Evolutionary conservation across 1,140 invertebrate genomes (phyloP), one percentile per base, ranked within the genome.

Genomic region (Theocolax elegans): DNA sequence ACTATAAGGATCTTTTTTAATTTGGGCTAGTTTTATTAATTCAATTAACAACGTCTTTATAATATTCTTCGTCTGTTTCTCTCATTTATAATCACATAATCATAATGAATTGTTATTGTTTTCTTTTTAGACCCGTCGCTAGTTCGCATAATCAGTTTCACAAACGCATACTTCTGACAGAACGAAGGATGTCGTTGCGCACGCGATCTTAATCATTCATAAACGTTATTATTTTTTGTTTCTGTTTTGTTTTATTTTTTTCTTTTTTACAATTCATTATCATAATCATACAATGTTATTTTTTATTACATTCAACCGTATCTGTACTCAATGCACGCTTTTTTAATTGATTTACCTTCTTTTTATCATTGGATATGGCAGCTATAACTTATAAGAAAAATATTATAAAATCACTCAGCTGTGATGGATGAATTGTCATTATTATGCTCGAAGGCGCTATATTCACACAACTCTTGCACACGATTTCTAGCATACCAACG

Each of bases 1-100:
- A 69, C 29, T 3, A 54, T 56, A 27, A 19, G 17, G n/a, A 51
- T 12, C n/a, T n/a, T 29, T 13, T 64, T 63, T 83, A 81, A 79
- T 85, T 84, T 82, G 84, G 83, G 82, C 82, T 85, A 86, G 78
- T 86, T 86, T 86, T 86, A 85, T 86, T 86, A 84, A 85, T 85
- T 86, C 80, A 84, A 84, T 85, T 84, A 86, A 86, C 84, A 86
- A 86, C 83, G 79, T 84, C 79, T 84, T 77, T 85, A 85, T 86
- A 84, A 86, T 85, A 84, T 76, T 86, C 81, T 85, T 85, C 81
- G 79, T 83, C 78, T 81, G 75, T 83, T 84, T 78, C 77, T 83
- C 81, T 83, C 82, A 82, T 84, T 85, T 83, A 83, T 84, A 83
- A 85, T 83, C 82, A 86, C 79, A 84, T 83, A 83, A 85, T 83